Percentiles rank a stretch among this genome's conserved stretches.
phyloP scores from a whole-genome alignment of 2,797 vertebrate species.

The Intellagama lesueurii region DNA sequence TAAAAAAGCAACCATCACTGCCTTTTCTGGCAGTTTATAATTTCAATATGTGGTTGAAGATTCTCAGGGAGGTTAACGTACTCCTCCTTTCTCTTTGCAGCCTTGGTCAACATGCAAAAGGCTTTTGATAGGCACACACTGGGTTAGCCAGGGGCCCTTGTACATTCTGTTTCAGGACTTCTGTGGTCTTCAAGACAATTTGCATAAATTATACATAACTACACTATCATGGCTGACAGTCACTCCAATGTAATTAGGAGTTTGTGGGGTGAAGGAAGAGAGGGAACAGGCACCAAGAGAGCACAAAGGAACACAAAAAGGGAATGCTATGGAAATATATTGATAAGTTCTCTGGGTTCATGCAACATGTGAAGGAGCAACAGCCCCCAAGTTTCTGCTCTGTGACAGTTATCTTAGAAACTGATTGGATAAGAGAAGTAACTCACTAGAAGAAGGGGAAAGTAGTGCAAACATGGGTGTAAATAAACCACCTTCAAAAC shows the following conservation, averaged over 20 bases:
- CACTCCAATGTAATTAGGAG: conserved; percentile 55
- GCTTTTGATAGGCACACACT: rapidly evolving
- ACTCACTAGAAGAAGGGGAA: not conserved
- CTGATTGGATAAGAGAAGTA: not conserved
- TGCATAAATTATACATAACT: conserved; percentile 52
- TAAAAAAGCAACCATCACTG: not conserved
- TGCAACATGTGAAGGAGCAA: not conserved
- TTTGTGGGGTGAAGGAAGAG: not conserved
- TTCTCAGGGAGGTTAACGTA: not conserved
- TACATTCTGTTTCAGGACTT: conserved; percentile 40
- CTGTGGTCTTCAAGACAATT: conserved; percentile 56
- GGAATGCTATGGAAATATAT: rapidly evolving
- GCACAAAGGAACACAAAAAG: not conserved
- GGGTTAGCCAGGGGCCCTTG: conserved; percentile 38
- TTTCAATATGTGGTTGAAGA: conserved; percentile 5
- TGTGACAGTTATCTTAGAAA: not conserved
- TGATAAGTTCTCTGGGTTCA: rapidly evolving
- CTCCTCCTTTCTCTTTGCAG: not conserved
- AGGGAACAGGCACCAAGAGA: conserved; percentile 36
- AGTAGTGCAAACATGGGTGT: too few relatives aligned
- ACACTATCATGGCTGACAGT: conserved; percentile 48
- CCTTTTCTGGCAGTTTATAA: conserved; percentile 23
- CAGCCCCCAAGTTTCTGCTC: conserved; percentile 11
- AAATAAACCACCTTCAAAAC: not conserved
- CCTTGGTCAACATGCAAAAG: rapidly evolving